phyloP scores from a whole-genome alignment of 2,888 invertebrate genomes.

The Drosophila tanythrix region DNA sequence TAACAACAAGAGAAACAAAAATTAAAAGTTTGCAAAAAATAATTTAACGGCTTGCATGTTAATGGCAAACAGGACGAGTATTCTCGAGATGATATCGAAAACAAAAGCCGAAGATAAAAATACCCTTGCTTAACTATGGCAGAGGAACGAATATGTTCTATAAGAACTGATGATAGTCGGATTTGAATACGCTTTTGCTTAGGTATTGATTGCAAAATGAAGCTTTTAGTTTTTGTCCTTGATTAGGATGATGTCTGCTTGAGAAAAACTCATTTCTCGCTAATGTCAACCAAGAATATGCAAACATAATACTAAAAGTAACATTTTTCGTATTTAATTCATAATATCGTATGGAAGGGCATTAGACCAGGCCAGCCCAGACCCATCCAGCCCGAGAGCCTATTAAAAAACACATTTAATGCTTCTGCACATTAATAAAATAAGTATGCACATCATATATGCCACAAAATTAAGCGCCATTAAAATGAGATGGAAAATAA shows the following conservation, averaged over 20 bases:
- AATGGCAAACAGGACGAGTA: constrained; percentile 26
- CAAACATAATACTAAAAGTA: neutral
- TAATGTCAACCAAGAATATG: neutral
- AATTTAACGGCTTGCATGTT: constrained; percentile 44
- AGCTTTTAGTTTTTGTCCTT: neutral
- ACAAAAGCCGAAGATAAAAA: neutral
- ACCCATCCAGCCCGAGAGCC: constrained; percentile 8
- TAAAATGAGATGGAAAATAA: constrained; percentile 46
- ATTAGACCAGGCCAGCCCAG: neutral
- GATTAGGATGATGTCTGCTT: neutral
- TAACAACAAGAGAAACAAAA: constrained; percentile 31
- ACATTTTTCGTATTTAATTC: constrained; percentile 8
- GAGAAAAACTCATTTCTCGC: neutral
- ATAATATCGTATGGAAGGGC: constrained; percentile 1
- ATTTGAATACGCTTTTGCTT: neutral
- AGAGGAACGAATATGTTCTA: neutral
- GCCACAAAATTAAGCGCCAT: constrained; percentile 67
- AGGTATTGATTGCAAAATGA: neutral
- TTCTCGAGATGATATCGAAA: constrained; percentile 32
- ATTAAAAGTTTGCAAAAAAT: constrained; percentile 33
- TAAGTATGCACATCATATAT: constrained; percentile 35
- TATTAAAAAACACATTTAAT: constrained; percentile 55
- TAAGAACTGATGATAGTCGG: neutral
- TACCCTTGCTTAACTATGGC: neutral
- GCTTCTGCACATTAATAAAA: constrained; percentile 71